Base-by-base conservation (phyloP, 1,140 invertebrate genomes). In the Phenacoccus solenopsis region DNA sequence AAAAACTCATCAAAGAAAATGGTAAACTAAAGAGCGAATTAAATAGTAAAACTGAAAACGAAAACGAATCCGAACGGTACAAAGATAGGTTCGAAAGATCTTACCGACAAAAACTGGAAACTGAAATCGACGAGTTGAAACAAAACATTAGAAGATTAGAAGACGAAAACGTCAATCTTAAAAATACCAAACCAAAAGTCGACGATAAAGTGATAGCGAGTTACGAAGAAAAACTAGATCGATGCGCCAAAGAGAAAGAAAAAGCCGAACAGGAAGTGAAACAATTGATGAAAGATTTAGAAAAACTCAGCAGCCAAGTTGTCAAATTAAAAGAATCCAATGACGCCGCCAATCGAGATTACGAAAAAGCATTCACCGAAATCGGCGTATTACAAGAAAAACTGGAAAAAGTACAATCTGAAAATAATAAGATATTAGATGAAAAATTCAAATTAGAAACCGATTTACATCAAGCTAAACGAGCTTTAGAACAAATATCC, bases 61-160 rank as follows among this genome's bases (percentile, higher is more conserved):
- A 91, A 78, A 83, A 87, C 61, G 93, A 96, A 79, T 85, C 92
- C 30, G 90, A 93, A 78, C 84, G 90, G 73, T 79, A 92, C 61
- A 85, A 90, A 74, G 91, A 94, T 72, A 90, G 91, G 78, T 80
- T 93, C 67, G 91, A 94, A 74, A 95, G 94, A 79, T 88, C 89
- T 1, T 86, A 88, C 30, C 81, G 89, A 73, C 89, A 91, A 76
- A 87, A 90, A 69, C 90, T 90, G 10, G 91, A 93, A 81, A 82
- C 91, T 75, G 91, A 95, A 79, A 87, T 90, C 57, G 89, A 89
- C 73, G 85, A 90, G 70, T 79, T 94, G 57, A 89, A 89, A 13
- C 90, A 93, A 75, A 92, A 89, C 74, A 81, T 88, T 25, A 86
- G 89, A 74, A 83, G 88, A 74, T 80, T 87, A 9, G 76, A 86